Evolutionary conservation across 2,888 invertebrate species (phyloP), one percentile per base, ranked within the genome.

Genomic region (Abscondita cerata): DNA sequence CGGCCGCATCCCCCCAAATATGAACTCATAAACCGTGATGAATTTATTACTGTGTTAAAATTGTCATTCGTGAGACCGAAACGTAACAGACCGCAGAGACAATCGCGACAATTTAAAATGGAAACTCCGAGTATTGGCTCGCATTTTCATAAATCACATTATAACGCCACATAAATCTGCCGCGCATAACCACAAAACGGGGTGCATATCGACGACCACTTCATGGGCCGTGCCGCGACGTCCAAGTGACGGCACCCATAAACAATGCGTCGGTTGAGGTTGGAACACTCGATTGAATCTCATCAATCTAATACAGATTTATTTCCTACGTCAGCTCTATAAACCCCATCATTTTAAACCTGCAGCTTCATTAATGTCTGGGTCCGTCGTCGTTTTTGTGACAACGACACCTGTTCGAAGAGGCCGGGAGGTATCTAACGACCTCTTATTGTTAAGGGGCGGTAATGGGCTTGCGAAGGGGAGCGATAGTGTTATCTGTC

Each of bases 401-500:
- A 76, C 77, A 76, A 70, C 71, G 73, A 76, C 78, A 78, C 78
- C 78, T 78, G 78, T 76, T 75, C 69, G 64, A 69, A 67, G 69
- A 67, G 62, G 62, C 65, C 68, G 73, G 72, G 70, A 70, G 72
- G 66, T 62, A 64, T 64, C 75, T 76, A 77, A 78, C 76, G 77
- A 76, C 71, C 70, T 69, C 68, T 72, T 71, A 76, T 77, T 75
- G 75, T 72, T 66, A 69, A 71, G 74, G 72, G 71, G 70, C 71
- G 70, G 75, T 78, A 78, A 78, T 78, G 76, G 78, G 72, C 73
- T 73, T 73, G 66, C 67, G 70, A 72, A 69, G 33, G 72, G 74
- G 76, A 72, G 72, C 73, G 76, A 77, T 77, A 76, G 76, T 76
- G 76, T 77, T 78, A 78, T 79, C 79, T 79, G 79, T 78, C 79